Conservation (phyloP, 2,113 vertebrate species). For the Spheniscus mendiculus region DNA sequence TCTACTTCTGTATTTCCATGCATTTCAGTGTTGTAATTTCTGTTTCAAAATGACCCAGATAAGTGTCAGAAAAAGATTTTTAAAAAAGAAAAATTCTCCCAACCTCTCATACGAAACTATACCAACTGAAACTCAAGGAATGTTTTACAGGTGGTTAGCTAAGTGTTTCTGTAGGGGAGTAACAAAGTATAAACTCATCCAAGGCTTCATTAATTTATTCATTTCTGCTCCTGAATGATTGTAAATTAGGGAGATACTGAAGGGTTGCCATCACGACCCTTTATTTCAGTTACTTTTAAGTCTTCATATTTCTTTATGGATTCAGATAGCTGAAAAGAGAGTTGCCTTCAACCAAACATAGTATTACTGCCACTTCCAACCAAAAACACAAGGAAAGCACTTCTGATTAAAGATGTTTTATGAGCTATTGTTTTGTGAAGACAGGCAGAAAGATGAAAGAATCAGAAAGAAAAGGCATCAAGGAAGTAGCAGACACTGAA, state of each 20-base stretch:
- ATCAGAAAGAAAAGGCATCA: neutral
- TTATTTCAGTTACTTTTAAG: neutral
- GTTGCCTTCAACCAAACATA: neutral
- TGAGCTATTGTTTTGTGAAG: neutral
- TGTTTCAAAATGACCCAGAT: constrained; percentile 12
- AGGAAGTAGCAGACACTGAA: neutral
- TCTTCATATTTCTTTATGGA: neutral
- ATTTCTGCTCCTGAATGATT: neutral
- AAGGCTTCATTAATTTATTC: neutral
- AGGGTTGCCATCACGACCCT: neutral
- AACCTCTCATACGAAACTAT: neutral
- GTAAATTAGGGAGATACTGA: neutral
- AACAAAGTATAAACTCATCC: neutral
- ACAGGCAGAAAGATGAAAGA: neutral
- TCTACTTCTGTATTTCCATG: neutral
- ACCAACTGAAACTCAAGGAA: neutral
- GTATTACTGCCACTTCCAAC: neutral
- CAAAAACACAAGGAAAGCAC: neutral
- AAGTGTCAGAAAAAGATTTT: neutral
- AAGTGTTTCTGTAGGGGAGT: neutral
- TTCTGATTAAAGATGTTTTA: neutral
- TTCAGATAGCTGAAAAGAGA: neutral
- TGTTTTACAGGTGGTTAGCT: neutral
- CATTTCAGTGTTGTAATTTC: neutral
- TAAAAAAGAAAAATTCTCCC: neutral